phyloP scores from a whole-genome alignment of 2,113 vertebrate genomes.

The Trematocara unimaculatum region DNA sequence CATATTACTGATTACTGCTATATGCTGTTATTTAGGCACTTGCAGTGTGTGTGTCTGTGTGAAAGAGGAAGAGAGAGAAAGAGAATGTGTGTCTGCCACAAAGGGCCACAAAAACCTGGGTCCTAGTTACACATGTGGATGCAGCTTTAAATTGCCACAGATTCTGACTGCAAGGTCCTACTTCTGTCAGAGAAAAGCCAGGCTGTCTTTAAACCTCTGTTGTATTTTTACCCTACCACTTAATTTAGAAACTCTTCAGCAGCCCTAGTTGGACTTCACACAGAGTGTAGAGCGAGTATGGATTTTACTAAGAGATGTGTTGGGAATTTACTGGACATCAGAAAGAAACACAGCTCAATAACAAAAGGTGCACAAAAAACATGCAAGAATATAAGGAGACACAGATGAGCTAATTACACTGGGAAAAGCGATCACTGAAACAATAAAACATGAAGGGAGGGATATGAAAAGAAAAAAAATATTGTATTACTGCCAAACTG shows the following conservation, averaged over 20 bases:
- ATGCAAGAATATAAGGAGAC: background rate
- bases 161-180: background rate
- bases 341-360: background rate
- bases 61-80: background rate
- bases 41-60: background rate
- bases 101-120: background rate
- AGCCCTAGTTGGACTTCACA: background rate
- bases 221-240: background rate
- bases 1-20: background rate
- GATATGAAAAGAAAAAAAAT: background rate
- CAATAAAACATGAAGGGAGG: background rate
- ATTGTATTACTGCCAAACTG: background rate
- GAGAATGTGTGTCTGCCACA: background rate
- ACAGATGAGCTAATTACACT: background rate
- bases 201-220: background rate
- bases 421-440: background rate
- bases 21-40: background rate
- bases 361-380: background rate
- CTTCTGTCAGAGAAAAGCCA: background rate
- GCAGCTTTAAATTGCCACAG: background rate
- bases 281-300: background rate
- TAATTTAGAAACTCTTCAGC: background rate
- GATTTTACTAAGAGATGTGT: background rate
- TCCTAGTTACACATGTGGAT: background rate
- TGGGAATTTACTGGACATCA: too few species aligned